A percentile compares a stretch with the other conserved stretches of the same genome.
These are phyloP conservation scores for Heliopora coerulea DNA, from an alignment of 92 coral and sea anemone species.

Conservation along the genomic window DNA sequence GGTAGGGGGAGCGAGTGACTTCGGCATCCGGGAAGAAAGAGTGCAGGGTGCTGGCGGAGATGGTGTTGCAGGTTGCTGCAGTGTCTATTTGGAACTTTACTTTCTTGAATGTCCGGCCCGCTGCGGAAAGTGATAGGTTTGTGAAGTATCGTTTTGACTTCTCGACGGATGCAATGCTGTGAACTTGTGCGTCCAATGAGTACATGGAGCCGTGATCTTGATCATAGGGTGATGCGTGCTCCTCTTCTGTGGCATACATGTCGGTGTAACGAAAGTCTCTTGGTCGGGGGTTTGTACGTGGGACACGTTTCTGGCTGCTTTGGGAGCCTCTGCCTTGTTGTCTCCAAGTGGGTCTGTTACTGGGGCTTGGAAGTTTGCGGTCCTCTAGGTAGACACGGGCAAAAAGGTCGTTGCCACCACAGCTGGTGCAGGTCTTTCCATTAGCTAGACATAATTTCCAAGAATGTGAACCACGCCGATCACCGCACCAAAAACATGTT, in stretches of 20 bases:
- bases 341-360: too few species aligned
- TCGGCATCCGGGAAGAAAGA: slow-evolving; percentile 33
- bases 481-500: slow-evolving; percentile 41
- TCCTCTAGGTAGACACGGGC: slow-evolving; percentile 41
- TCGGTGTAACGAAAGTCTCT: too few species aligned
- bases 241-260: too few species aligned
- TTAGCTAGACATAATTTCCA: slow-evolving; percentile 45
- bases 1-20: slow-evolving; percentile 25
- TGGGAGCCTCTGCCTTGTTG: too few species aligned
- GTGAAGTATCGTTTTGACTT: slow-evolving; percentile 51
- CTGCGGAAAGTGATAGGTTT: slow-evolving; percentile 51
- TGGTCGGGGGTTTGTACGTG: too few species aligned
- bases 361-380: too few species aligned
- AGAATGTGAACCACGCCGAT: slow-evolving; percentile 39
- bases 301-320: too few species aligned
- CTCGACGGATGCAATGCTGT: too few species aligned
- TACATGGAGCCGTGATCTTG: too few species aligned
- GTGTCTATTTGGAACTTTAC: slow-evolving; percentile 60
- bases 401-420: slow-evolving; percentile 53
- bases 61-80: slow-evolving; percentile 65
- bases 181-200: too few species aligned
- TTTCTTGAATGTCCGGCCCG: slow-evolving; percentile 45
- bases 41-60: slow-evolving; percentile 66
- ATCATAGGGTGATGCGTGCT: too few species aligned
- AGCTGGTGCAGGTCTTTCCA: slow-evolving; percentile 28